Percentiles rank a stretch among this genome's conserved stretches.
phyloP scores from a whole-genome alignment of 2,888 invertebrate species.

The Cepaea hortensis region DNA sequence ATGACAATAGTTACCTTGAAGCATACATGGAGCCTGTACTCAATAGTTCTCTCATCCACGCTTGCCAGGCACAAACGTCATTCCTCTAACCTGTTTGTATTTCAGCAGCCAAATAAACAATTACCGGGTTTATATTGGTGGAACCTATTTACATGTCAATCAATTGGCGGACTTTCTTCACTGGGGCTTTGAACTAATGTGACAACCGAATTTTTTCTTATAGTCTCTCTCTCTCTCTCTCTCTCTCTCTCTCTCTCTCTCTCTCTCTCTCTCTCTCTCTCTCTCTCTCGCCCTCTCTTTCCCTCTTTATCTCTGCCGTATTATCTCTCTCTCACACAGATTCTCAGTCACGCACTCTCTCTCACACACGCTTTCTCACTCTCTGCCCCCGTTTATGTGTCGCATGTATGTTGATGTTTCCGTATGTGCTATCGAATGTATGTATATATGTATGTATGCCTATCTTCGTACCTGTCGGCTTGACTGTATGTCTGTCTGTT shows the following conservation, averaged over 20 bases:
- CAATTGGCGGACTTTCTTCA: background rate
- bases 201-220: background rate
- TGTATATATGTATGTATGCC: background rate
- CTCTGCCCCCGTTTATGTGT: background rate
- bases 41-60: conserved; percentile 26
- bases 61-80: conserved; percentile 19
- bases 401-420: background rate
- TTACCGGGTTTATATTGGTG: background rate
- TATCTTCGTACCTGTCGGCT: background rate
- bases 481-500: background rate
- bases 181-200: background rate
- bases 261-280: background rate
- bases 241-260: background rate
- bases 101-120: background rate
- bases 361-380: background rate
- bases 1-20: conserved; percentile 15
- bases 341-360: background rate
- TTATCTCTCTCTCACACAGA: conserved; percentile 4
- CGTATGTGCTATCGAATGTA: too few relatives aligned
- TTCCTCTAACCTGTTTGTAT: background rate
- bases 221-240: conserved; percentile 13
- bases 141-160: background rate
- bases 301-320: background rate
- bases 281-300: background rate
- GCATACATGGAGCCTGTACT: conserved; percentile 20